Percentiles rank a stretch among this genome's conserved stretches.
These are phyloP conservation scores for Tanypteryx hageni DNA, from an alignment of 2,888 invertebrate genomes.

Conservation along the genomic window DNA sequence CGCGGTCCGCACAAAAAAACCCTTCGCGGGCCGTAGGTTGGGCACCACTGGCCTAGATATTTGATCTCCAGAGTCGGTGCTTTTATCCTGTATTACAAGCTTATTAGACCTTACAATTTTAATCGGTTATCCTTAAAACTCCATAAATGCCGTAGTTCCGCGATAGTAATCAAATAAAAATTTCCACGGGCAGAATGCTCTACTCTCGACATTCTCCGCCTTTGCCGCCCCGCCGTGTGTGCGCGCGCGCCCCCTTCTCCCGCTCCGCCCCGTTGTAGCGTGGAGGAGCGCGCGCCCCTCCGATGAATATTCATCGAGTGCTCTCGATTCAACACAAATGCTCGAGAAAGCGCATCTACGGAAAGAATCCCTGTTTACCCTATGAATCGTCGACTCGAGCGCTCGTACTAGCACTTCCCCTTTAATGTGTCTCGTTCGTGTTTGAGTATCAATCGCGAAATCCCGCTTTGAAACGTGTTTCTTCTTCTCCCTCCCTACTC, in stretches of 20 bases:
- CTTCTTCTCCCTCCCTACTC: not conserved
- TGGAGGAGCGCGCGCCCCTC: not conserved
- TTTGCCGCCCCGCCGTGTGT: no score
- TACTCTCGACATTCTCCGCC: not conserved
- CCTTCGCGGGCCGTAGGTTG: no score
- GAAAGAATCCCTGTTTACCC: slow-evolving; percentile 39
- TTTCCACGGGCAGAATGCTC: not conserved
- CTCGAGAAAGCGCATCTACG: slow-evolving; percentile 46
- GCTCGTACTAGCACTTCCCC: not conserved
- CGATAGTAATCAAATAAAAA: not conserved
- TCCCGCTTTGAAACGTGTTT: not conserved
- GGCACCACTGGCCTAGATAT: no score
- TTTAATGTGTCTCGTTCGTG: slow-evolving; percentile 27
- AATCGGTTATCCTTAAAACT: not conserved
- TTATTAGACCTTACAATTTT: not conserved
- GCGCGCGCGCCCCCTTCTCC: no score
- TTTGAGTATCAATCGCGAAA: not conserved
- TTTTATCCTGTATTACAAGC: no score
- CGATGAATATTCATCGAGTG: slow-evolving; percentile 39
- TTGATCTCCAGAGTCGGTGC: no score
- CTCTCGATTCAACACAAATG: slow-evolving; percentile 44
- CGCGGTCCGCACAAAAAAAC: no score
- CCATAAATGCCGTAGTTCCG: not conserved
- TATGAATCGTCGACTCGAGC: slow-evolving; percentile 37
- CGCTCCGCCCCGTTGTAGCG: not conserved